These are phyloP conservation scores for Phrynocephalus versicolor DNA, from an alignment of 2,113 vertebrate species.

Conservation along the genomic window DNA sequence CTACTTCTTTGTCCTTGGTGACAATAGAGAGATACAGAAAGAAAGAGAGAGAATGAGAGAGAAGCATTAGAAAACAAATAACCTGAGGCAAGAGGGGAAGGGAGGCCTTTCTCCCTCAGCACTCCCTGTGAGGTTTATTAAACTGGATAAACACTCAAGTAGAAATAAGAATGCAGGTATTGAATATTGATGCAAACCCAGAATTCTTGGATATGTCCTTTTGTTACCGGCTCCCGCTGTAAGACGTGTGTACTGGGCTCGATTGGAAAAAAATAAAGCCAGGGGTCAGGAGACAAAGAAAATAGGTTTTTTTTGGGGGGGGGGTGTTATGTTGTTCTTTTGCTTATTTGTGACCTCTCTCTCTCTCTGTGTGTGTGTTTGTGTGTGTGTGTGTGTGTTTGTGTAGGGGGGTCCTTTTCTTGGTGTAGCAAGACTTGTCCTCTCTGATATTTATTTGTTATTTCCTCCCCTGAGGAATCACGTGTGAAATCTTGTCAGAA, in stretches of 20 bases:
- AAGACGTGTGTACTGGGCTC: not conserved
- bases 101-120: conserved; percentile 32
- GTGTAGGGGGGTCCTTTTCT: no score
- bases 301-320: not conserved
- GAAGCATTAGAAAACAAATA: not conserved
- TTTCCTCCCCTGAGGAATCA: no score
- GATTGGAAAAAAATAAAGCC: not conserved
- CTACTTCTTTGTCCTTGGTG: not conserved
- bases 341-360: not conserved
- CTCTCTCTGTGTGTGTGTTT: no score
- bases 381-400: no score
- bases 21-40: no score
- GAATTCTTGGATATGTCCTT: conserved; percentile 9
- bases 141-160: conserved; percentile 22
- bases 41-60: not conserved
- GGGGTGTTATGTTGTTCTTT: not conserved
- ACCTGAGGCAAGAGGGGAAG: not conserved
- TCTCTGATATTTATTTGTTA: not conserved
- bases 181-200: conserved; percentile 23
- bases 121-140: conserved; percentile 43
- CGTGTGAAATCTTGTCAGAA: no score
- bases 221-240: not conserved
- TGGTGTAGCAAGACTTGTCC: no score
- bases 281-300: not conserved
- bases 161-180: conserved; percentile 30